phyloP scores from a whole-genome alignment of 2,797 vertebrate genomes.

The Carapus acus region DNA sequence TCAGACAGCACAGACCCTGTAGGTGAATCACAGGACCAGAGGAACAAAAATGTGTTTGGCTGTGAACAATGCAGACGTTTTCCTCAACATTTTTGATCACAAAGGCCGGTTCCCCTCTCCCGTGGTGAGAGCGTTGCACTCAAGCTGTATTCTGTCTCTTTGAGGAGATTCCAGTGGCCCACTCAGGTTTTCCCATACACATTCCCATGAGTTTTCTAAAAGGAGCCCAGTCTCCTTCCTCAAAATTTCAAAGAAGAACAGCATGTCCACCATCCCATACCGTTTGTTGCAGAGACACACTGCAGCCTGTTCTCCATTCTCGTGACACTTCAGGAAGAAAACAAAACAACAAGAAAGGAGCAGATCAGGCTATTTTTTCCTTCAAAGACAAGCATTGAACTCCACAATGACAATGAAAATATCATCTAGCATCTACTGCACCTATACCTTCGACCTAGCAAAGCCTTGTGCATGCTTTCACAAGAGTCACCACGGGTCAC shows the following conservation, averaged over 20 bases:
- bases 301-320: slow-evolving; percentile 37
- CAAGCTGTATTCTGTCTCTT: slow-evolving; percentile 47
- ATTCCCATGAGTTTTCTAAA: slow-evolving; percentile 54
- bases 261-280: slow-evolving; percentile 39
- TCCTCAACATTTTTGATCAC: slow-evolving; percentile 53
- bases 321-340: slow-evolving; percentile 35
- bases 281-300: slow-evolving; percentile 46
- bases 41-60: slow-evolving; percentile 35
- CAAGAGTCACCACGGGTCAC: slow-evolving; percentile 52
- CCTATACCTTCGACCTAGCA: slow-evolving; percentile 34
- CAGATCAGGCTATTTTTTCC: slow-evolving; percentile 36
- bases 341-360: slow-evolving; percentile 52
- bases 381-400: slow-evolving; percentile 46
- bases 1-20: slow-evolving; percentile 44
- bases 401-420: slow-evolving; percentile 43
- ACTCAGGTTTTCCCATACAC: slow-evolving; percentile 60
- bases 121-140: slow-evolving; percentile 45
- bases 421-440: slow-evolving; percentile 21
- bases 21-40: slow-evolving; percentile 59
- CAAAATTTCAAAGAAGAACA: slow-evolving; percentile 52
- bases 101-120: slow-evolving; percentile 59
- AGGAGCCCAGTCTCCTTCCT: slow-evolving; percentile 62
- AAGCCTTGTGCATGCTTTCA: slow-evolving; percentile 14
- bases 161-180: slow-evolving; percentile 68
- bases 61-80: slow-evolving; percentile 59